Base-by-base conservation (phyloP, 2,113 vertebrate genomes). In the Phrynosoma platyrhinos region DNA sequence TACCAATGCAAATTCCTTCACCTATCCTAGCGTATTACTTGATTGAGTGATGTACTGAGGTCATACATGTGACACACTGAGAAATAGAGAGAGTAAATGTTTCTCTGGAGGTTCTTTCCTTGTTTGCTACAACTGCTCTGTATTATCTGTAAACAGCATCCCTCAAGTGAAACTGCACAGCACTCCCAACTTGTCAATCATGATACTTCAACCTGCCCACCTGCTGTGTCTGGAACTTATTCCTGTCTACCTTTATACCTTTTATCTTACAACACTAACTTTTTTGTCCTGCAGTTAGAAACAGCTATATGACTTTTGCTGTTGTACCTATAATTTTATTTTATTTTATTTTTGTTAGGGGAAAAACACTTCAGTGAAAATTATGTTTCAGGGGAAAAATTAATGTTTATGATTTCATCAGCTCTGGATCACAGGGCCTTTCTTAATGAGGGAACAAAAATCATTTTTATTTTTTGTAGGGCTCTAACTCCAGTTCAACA, bases 191-290 rank as follows among this genome's bases (percentile, higher is more conserved):
- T 21, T 90, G 36, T 47, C 89, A 85, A 32, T 62, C 32, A 66
- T 66, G n/a, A 18, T 42, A 47, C 27, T 92, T 91, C 79, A 91
- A 58, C 62, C 87, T 14, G 77, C 8, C n/a, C 68, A 42, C 20
- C 79, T 87, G 23, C 40, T 72, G 64, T 3, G 20, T 52, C 5
- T 23, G 83, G 1, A 21, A 87, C 88, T 83, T 91, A 20, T 9
- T 71, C 21, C 83, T 85, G 10, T 79, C 40, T 92, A 6, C 71
- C 80, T 14, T 69, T 78, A 0, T 1, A 1, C 12, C 47, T 84
- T 77, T 90, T 87, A 78, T 85, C n/a, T 58, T 40, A 84, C 16
- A 0, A 8, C 66, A 36, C 55, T 84, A 87, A 55, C 32, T 83
- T 1, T 20, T 83, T 40, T 64, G 4, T 83, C 83, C 32, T 0